These are phyloP conservation scores for Heliopora coerulea DNA, from an alignment of 92 coral and sea anemone genomes.

Conservation along the genomic window DNA sequence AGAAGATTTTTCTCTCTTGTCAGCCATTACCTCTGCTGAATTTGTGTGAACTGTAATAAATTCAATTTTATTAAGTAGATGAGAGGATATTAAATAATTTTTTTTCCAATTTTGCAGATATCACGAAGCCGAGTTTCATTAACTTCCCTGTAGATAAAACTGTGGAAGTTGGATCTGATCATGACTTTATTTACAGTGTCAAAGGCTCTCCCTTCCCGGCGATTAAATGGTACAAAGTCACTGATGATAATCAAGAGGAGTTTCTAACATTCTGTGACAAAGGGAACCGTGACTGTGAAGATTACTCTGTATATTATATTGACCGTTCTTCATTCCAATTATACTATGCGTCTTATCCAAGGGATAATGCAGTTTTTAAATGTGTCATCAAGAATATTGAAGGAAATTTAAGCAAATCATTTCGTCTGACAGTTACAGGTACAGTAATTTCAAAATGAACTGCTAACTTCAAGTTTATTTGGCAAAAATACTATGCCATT, in stretches of 20 bases:
- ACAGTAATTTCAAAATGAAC: background rate
- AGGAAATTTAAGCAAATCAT: background rate
- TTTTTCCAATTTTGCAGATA: background rate
- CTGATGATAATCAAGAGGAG: background rate
- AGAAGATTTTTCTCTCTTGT: too few relatives aligned
- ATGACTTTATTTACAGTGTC: background rate
- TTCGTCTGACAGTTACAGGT: background rate
- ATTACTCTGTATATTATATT: background rate
- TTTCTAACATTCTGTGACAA: slow-evolving; percentile 16
- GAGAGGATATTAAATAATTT: background rate
- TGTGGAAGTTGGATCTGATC: background rate
- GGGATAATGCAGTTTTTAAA: background rate
- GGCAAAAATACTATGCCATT: too few relatives aligned
- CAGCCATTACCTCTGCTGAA: too few relatives aligned
- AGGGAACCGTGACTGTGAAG: background rate
- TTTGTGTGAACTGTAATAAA: too few relatives aligned
- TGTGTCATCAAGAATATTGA: slow-evolving; percentile 17
- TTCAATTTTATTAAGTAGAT: too few relatives aligned
- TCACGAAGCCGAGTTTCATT: background rate
- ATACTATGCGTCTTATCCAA: background rate
- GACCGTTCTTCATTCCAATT: background rate
- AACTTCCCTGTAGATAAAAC: background rate
- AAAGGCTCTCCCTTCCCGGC: slow-evolving; percentile 41
- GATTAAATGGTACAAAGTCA: slow-evolving; percentile 41
- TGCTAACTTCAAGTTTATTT: too few relatives aligned